These are phyloP conservation scores for Chrysolina haemoptera DNA, from an alignment of 2,888 invertebrate species.

Conservation along the genomic window DNA sequence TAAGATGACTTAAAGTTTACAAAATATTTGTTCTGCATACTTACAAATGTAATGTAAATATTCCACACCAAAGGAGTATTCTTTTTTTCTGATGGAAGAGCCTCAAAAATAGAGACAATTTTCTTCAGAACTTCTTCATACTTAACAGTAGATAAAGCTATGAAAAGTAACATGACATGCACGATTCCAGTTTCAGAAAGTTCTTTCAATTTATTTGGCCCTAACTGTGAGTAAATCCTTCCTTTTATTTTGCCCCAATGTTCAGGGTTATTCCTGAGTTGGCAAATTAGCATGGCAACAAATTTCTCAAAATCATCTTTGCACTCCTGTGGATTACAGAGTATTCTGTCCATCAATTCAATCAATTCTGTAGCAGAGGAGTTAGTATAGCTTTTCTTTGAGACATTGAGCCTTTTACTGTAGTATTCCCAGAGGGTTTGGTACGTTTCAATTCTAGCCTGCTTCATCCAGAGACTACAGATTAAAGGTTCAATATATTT, in stretches of 20 bases:
- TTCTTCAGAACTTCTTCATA: constrained; percentile 64
- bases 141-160: constrained; percentile 59
- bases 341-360: constrained; percentile 55
- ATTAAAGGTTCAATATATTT: constrained; percentile 60
- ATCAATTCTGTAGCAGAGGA: constrained; percentile 48
- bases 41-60: constrained; percentile 63
- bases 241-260: constrained; percentile 68
- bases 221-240: constrained; percentile 66
- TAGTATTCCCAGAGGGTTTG: constrained; percentile 67
- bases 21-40: constrained; percentile 33
- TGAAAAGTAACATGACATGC: constrained; percentile 62
- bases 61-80: constrained; percentile 59
- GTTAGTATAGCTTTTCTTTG: constrained; percentile 52
- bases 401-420: constrained; percentile 62
- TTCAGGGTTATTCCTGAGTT: constrained; percentile 61
- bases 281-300: constrained; percentile 60
- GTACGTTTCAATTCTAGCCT: constrained; percentile 63
- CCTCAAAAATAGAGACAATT: constrained; percentile 59
- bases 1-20: too few species aligned
- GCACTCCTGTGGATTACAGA: constrained; percentile 51
- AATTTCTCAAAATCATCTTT: constrained; percentile 64
- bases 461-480: constrained; percentile 61
- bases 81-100: constrained; percentile 57
- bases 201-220: constrained; percentile 64
- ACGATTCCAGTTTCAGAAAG: constrained; percentile 62